phyloP scores from a whole-genome alignment of 2,797 vertebrate species.

The Rousettus madagascariensis region DNA sequence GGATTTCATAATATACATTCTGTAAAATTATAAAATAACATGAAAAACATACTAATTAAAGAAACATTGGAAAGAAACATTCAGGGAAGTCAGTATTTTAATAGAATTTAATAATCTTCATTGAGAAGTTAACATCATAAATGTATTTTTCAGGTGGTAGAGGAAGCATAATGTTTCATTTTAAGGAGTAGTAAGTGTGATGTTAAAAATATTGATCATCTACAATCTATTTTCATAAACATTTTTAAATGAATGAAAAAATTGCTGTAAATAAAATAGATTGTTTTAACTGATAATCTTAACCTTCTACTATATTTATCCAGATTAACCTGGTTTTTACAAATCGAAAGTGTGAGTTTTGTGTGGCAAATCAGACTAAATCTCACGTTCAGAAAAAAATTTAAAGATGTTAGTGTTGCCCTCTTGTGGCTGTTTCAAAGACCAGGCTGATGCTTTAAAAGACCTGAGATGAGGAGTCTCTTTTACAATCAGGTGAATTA shows the following conservation, averaged over 20 bases:
- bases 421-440: conserved; percentile 59
- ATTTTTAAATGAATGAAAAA: neutral
- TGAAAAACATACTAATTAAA: neutral
- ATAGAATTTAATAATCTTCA: neutral
- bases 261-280: neutral
- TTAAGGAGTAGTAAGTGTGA: neutral
- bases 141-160: neutral
- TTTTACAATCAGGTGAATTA: neutral
- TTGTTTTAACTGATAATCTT: neutral
- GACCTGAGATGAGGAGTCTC: no score
- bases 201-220: neutral
- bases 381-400: neutral
- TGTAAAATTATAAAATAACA: neutral
- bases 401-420: neutral
- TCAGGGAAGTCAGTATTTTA: neutral
- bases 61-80: neutral
- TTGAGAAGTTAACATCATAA: neutral
- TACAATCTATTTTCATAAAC: neutral
- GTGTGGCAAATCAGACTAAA: neutral
- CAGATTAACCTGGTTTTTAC: neutral
- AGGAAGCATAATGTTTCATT: neutral
- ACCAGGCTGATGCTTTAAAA: neutral
- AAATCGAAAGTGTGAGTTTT: neutral
- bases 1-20: no score
- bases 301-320: neutral